Percentiles rank a stretch among this genome's conserved stretches.
These are phyloP conservation scores for Epirrhoe alternata DNA, from an alignment of 2,888 invertebrate genomes.

Conservation along the genomic window DNA sequence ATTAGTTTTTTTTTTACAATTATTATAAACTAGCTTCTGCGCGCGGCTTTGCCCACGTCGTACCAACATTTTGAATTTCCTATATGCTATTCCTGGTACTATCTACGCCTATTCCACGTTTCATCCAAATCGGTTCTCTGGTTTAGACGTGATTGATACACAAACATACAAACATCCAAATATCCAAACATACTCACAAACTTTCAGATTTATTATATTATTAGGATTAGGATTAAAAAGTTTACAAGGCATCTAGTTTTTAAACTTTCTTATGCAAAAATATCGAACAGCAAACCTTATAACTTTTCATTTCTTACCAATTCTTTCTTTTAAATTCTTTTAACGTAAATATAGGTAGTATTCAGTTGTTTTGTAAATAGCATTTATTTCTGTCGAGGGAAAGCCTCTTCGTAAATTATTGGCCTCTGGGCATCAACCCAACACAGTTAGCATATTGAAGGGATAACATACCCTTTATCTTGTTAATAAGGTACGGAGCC, in stretches of 20 bases:
- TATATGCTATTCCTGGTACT: too few relatives aligned
- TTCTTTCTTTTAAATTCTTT: slow-evolving; percentile 39
- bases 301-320: slow-evolving; percentile 35
- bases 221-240: too few relatives aligned
- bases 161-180: too few relatives aligned
- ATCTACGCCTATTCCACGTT: too few relatives aligned
- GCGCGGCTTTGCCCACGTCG: too few relatives aligned
- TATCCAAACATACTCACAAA: too few relatives aligned
- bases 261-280: slow-evolving; percentile 27
- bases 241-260: slow-evolving; percentile 2
- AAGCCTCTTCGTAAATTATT: slow-evolving; percentile 43
- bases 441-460: slow-evolving; percentile 42
- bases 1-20: too few relatives aligned
- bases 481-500: slow-evolving; percentile 32
- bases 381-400: slow-evolving; percentile 37
- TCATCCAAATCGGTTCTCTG: too few relatives aligned
- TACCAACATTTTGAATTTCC: too few relatives aligned
- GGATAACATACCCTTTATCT: slow-evolving; percentile 40
- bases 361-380: slow-evolving; percentile 42
- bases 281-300: slow-evolving; percentile 17
- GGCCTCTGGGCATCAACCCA: slow-evolving; percentile 38
- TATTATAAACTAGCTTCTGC: too few relatives aligned
- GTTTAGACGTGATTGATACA: too few relatives aligned
- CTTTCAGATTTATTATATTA: too few relatives aligned
- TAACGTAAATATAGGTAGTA: slow-evolving; percentile 35